Evolutionary conservation across 92 coral and sea anemone species (phyloP).

Genomic region (Parazoanthus swiftii): DNA sequence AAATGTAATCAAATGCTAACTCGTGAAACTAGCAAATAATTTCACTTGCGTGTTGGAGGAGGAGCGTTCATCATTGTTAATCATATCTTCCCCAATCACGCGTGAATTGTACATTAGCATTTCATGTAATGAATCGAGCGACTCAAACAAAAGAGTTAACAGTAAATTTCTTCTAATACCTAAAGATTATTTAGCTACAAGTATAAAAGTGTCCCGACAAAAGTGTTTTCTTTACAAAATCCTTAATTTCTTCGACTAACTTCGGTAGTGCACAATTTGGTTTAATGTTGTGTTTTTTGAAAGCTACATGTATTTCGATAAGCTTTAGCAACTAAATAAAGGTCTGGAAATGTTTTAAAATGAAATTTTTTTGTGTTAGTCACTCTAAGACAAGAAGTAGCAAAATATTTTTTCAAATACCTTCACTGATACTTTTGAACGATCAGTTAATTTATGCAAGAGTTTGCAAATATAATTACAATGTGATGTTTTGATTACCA

Average conservation of each 20-base stretch:
- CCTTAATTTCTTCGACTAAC: constrained; percentile 14
- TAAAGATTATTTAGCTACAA: constrained; percentile 25
- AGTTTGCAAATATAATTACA: constrained; percentile 10
- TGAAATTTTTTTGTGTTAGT: constrained; percentile 28
- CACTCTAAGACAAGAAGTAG: constrained; percentile 24
- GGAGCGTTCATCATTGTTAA: constrained; percentile 22
- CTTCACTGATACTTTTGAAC: constrained; percentile 36
- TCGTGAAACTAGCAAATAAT: no score
- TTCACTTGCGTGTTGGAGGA: constrained; percentile 12
- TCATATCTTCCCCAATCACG: constrained; percentile 10
- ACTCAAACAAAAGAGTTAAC: constrained; percentile 19
- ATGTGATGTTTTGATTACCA: constrained; percentile 19
- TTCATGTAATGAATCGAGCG: constrained; percentile 13
- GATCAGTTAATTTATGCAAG: constrained; percentile 16
- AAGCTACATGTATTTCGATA: constrained; percentile 27
- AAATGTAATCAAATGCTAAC: background rate
- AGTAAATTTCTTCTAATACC: constrained; percentile 15
- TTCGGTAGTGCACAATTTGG: constrained; percentile 33
- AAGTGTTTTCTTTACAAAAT: constrained; percentile 4
- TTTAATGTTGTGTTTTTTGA: constrained; percentile 25
- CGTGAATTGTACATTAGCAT: constrained; percentile 20
- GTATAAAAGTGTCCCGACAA: background rate
- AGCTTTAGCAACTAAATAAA: constrained; percentile 10
- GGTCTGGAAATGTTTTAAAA: constrained; percentile 27
- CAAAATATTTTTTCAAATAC: constrained; percentile 18